phyloP scores from a whole-genome alignment of 2,113 vertebrate species.

The Asarcornis scutulata region DNA sequence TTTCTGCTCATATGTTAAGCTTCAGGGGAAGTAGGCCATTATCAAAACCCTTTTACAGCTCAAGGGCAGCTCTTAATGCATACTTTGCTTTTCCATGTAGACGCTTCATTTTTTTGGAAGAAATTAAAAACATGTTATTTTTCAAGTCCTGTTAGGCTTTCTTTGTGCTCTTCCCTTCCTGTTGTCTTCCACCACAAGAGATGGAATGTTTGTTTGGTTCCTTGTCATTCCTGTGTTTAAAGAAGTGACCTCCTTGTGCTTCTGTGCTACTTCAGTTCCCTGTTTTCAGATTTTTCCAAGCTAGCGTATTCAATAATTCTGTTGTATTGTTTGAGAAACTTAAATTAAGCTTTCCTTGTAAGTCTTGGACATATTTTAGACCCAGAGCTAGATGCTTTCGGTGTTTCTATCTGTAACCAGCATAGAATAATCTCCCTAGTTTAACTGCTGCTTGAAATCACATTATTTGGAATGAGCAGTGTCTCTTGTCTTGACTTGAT shows the following conservation, averaged over 20 bases:
- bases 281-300: neutral
- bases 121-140: neutral
- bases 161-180: neutral
- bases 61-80: neutral
- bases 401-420: neutral
- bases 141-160: neutral
- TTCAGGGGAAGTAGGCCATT: neutral
- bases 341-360: neutral
- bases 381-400: neutral
- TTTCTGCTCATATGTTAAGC: neutral
- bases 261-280: neutral
- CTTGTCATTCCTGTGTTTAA: neutral
- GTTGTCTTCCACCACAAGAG: accelerated
- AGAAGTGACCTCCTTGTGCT: neutral
- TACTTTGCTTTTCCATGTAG: neutral
- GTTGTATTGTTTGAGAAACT: neutral
- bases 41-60: neutral
- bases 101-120: neutral
- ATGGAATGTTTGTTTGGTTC: neutral
- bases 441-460: neutral
- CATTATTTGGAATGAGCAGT: neutral
- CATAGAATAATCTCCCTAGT: neutral
- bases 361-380: neutral
- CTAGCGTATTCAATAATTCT: neutral
- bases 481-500: neutral